These are phyloP conservation scores for Heteractis magnifica DNA, from an alignment of 92 coral and sea anemone species.

Conservation along the genomic window DNA sequence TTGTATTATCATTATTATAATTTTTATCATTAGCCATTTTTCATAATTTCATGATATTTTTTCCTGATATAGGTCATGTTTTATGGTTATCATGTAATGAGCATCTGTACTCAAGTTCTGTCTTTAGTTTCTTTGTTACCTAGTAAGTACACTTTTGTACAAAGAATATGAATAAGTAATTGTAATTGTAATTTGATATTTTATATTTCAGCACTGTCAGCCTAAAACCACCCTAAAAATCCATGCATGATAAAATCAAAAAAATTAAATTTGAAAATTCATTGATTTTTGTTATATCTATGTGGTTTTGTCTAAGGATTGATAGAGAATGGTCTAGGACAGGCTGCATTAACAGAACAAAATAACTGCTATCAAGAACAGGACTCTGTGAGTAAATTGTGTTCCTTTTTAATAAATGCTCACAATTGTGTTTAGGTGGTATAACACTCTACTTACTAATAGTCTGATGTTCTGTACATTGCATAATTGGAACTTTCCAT, in stretches of 20 bases:
- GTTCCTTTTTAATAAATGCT: too few relatives aligned
- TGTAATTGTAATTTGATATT: neutral
- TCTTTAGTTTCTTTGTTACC: conserved; percentile 79
- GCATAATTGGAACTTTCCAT: too few relatives aligned
- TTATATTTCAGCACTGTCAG: neutral
- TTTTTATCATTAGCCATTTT: too few relatives aligned
- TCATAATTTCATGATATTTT: neutral
- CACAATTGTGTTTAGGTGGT: too few relatives aligned
- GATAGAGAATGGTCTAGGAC: conserved; percentile 59
- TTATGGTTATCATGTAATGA: conserved; percentile 75
- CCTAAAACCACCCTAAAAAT: too few relatives aligned
- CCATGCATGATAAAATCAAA: too few relatives aligned
- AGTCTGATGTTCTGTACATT: too few relatives aligned
- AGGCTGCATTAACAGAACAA: conserved; percentile 56
- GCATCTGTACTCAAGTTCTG: conserved; percentile 57
- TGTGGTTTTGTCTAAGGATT: conserved; percentile 39
- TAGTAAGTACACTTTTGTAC: conserved; percentile 42
- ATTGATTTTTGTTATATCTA: neutral
- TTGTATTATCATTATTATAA: too few relatives aligned
- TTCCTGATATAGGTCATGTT: conserved; percentile 54
- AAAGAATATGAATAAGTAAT: neutral
- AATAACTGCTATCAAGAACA: conserved; percentile 26
- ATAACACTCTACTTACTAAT: too few relatives aligned
- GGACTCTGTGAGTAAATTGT: conserved; percentile 30
- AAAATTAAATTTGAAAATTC: too few relatives aligned